Conservation (phyloP, 2,113 vertebrate species). For the Corythoichthys haematopterus region DNA sequence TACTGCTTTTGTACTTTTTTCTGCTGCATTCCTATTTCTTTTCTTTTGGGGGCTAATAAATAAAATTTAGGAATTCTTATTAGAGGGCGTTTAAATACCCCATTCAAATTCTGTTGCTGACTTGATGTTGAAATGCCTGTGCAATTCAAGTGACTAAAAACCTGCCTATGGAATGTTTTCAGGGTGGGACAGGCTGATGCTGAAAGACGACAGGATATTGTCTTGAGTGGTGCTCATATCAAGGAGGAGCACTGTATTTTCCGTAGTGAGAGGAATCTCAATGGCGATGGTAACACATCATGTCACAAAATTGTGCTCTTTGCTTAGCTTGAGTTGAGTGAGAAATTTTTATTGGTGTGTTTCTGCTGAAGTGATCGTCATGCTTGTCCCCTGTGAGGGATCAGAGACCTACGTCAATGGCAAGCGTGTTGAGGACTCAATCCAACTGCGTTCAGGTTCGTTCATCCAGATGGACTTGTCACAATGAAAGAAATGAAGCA, state of each 20-base stretch:
- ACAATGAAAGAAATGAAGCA: not conserved
- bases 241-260: conserved; percentile 96
- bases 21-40: too few relatives aligned
- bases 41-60: not conserved
- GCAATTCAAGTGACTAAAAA: conserved; percentile 22
- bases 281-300: conserved; percentile 80
- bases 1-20: too few relatives aligned
- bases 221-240: conserved; percentile 94
- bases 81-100: conserved; percentile 4
- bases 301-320: not conserved
- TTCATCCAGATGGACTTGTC: not conserved
- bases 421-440: conserved; percentile 85
- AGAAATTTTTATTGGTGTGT: conserved; percentile 13
- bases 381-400: conserved; percentile 88
- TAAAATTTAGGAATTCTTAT: conserved; percentile 7
- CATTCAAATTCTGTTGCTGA: conserved; percentile 4
- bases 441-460: conserved; percentile 92
- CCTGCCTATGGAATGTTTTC: conserved; percentile 41
- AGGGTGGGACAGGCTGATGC: conserved; percentile 95
- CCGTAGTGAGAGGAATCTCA: conserved; percentile 85
- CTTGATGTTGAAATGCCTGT: conserved; percentile 15
- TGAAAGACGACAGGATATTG: conserved; percentile 93
- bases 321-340: conserved; percentile 1
- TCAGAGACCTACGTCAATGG: conserved; percentile 98
- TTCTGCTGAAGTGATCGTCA: conserved; percentile 82